Evolutionary conservation across 2,888 invertebrate genomes (phyloP).

Genomic region (Latheticus oryzae): DNA sequence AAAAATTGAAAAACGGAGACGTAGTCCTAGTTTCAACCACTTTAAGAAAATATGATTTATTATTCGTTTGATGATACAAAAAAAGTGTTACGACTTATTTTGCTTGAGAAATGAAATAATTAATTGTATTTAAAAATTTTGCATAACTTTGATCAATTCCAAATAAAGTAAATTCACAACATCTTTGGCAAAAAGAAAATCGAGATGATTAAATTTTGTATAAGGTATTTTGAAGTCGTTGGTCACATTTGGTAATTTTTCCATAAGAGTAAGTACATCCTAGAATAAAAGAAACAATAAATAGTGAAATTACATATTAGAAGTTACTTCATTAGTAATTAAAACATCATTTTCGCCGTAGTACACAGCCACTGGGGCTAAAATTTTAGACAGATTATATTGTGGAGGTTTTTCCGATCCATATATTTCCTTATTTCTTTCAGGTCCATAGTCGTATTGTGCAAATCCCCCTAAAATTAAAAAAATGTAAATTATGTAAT

Average conservation of each 20-base stretch:
- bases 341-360: slow-evolving; percentile 18
- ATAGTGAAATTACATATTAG: too few relatives aligned
- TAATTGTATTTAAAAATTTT: too few relatives aligned
- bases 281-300: slow-evolving; percentile 1
- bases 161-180: slow-evolving; percentile 17
- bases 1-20: too few relatives aligned
- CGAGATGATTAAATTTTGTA: slow-evolving; percentile 19
- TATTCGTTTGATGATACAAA: too few relatives aligned
- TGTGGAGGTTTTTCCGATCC: slow-evolving; percentile 19
- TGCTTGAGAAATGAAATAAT: too few relatives aligned
- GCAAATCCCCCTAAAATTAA: slow-evolving; percentile 28
- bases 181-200: slow-evolving; percentile 30
- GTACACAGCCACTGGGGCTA: slow-evolving; percentile 27
- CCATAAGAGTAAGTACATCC: slow-evolving; percentile 8
- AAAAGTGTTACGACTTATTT: too few relatives aligned
- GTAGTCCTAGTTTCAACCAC: too few relatives aligned
- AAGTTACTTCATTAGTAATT: slow-evolving; percentile 15
- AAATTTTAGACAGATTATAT: slow-evolving; percentile 32
- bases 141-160: slow-evolving; percentile 19
- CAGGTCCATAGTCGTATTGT: slow-evolving; percentile 29
- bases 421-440: slow-evolving; percentile 28
- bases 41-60: too few relatives aligned
- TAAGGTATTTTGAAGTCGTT: slow-evolving; percentile 5
- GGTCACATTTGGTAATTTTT: slow-evolving; percentile 17
- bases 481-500: not conserved